Base-by-base conservation (phyloP, 1,140 invertebrate species). In the Zophobas morio region DNA sequence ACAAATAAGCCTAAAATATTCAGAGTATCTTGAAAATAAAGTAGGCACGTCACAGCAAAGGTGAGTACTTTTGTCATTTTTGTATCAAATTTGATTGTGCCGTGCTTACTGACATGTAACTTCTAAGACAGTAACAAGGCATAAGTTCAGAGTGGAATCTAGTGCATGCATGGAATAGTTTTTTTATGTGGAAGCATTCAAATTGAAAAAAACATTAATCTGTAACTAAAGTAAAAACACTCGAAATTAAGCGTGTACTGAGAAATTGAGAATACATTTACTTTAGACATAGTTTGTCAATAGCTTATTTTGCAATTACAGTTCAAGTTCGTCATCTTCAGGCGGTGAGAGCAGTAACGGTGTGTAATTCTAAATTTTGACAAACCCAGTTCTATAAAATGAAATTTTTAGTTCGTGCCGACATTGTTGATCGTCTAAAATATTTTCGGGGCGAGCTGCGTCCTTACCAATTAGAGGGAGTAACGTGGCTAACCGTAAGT, bases 391-490 rank as follows among this genome's bases (percentile, higher is more conserved):
- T 8, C 49, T 6, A 51, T 20, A 2, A 51, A 51, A 32, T 51
- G 6, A 39, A 39, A 63, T 46, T 46, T 46, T 5, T 20, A 51
- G 49, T n/a, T 20, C n/a, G n/a, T 51, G 4, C 4, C 6, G 49
- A 51, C n/a, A 51, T 51, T 39, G 8, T 36, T 6, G 39, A 63
- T 6, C 0, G 3, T 6, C 6, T 63, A 32, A 63, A 63, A 37
- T 72, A 72, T 42, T 72, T 72, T 37, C 5, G 53, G 6, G 70
- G 70, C 6, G 39, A 0, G 2, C 37, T 72, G 34, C 51, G 51
- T 6, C 70, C 70, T 3, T 72, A 72, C 37, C 70, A 72, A 53
- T 34, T 53, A 53, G 70, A 72, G 1, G 70, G 70, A n/a, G 42
- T 72, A 4, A 54, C 37, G 6, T 72, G 70, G 70, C n/a, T 72